Percentiles rank a stretch among this genome's conserved stretches.
phyloP scores from a whole-genome alignment of 1,140 invertebrate genomes.

The Thrips palmi region DNA sequence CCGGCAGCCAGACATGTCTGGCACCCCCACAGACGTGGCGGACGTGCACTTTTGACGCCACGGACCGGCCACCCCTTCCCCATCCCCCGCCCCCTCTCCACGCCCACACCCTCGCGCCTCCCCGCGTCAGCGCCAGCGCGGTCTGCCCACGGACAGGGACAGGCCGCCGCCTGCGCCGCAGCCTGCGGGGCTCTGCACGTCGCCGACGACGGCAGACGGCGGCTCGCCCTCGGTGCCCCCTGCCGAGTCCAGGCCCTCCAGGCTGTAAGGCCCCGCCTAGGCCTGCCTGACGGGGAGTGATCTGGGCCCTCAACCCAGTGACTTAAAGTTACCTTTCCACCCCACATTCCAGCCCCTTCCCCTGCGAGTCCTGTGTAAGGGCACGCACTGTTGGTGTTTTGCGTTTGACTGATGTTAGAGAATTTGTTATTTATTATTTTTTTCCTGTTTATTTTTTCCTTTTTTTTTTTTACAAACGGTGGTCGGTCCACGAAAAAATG shows the following conservation, averaged over 20 bases:
- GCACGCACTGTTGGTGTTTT: no score
- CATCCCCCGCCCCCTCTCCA: constrained; percentile 10
- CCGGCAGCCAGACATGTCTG: not conserved
- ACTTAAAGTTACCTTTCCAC: constrained; percentile 15
- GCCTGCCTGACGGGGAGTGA: constrained; percentile 1
- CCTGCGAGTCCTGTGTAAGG: no score
- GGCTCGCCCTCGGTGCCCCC: no score
- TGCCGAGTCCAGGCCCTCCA: not conserved
- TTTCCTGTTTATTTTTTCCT: no score
- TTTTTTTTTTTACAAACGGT: no score
- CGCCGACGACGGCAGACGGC: constrained; percentile 10
- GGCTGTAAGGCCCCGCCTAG: constrained; percentile 3
- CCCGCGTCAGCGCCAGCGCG: constrained; percentile 15
- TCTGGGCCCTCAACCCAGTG: constrained; percentile 5
- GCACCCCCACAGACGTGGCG: constrained; percentile 8
- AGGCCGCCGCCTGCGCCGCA: constrained; percentile 6
- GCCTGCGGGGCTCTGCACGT: constrained; percentile 5
- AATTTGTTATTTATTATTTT: no score
- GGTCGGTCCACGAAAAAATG: no score
- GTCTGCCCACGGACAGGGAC: constrained; percentile 12
- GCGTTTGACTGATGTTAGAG: no score
- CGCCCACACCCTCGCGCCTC: constrained; percentile 16
- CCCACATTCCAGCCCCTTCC: constrained; percentile 8
- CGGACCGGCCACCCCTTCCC: constrained; percentile 11
- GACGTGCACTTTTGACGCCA: no score